Percentiles rank a stretch among this genome's conserved stretches.
phyloP scores from a whole-genome alignment of 2,888 invertebrate genomes.

The Thyatira batis region DNA sequence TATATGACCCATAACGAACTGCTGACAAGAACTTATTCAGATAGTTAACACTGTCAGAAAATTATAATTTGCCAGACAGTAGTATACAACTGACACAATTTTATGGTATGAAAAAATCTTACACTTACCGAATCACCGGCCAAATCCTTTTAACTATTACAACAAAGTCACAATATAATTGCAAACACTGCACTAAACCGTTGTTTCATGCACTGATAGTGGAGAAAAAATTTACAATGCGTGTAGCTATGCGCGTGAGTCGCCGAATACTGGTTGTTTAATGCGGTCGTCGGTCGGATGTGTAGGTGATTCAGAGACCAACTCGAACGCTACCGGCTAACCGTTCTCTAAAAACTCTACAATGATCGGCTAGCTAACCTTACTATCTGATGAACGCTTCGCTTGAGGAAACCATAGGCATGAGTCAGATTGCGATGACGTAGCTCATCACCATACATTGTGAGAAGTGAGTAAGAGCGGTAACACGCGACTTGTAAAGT shows the following conservation, averaged over 20 bases:
- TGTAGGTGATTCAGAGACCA: constrained; percentile 60
- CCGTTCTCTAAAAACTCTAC: constrained; percentile 56
- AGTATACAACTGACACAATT: not conserved
- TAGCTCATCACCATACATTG: constrained; percentile 28
- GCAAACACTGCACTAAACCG: constrained; percentile 58
- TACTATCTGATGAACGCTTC: constrained; percentile 41
- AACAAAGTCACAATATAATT: constrained; percentile 35
- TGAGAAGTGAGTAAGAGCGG: constrained; percentile 3
- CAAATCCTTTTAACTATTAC: constrained; percentile 32
- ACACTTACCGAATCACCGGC: constrained; percentile 32
- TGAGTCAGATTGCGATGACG: constrained; percentile 57
- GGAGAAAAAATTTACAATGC: constrained; percentile 45
- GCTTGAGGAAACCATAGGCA: constrained; percentile 31
- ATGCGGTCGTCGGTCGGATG: constrained; percentile 55
- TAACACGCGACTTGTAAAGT: not conserved
- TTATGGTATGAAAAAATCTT: constrained; percentile 2
- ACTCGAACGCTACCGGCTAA: constrained; percentile 47
- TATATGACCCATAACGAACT: too few relatives aligned
- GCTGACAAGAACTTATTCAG: not conserved
- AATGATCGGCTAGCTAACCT: constrained; percentile 29
- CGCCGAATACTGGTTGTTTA: constrained; percentile 53
- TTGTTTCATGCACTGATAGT: constrained; percentile 68
- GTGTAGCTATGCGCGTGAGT: constrained; percentile 69
- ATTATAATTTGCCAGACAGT: too few relatives aligned
- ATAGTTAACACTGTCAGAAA: not conserved